Evolutionary conservation across 2,113 vertebrate species (phyloP).

Genomic region (Eira barbara): DNA sequence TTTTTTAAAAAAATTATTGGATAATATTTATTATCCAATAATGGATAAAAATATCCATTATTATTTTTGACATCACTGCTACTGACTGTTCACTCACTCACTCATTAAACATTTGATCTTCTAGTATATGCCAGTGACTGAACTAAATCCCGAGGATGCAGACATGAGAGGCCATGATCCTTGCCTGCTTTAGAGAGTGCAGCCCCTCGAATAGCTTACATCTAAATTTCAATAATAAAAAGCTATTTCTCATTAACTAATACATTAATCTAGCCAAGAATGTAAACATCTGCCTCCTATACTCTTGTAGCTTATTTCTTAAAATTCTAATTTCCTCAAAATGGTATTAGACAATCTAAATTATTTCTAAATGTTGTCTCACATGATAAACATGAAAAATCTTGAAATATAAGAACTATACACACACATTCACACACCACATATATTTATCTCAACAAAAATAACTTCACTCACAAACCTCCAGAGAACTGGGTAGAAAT

Average conservation of each 20-base stretch:
- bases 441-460: background rate
- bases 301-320: background rate
- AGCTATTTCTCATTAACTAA: background rate
- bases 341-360: background rate
- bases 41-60: too few relatives aligned
- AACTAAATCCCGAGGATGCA: background rate
- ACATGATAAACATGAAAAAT: background rate
- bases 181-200: background rate
- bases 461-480: background rate
- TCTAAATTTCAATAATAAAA: background rate
- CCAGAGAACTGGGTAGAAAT: background rate
- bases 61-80: background rate
- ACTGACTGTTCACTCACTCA: background rate
- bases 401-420: background rate
- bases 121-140: background rate
- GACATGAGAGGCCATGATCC: background rate
- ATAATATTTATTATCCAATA: too few relatives aligned
- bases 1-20: too few relatives aligned
- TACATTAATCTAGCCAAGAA: background rate
- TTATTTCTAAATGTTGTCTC: background rate
- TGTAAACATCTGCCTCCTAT: background rate
- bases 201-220: background rate
- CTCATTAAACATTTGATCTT: background rate
- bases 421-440: background rate
- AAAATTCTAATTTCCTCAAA: constrained; percentile 26